Base-by-base conservation (phyloP, 2,113 vertebrate genomes). In the Ptilonorhynchus violaceus region DNA sequence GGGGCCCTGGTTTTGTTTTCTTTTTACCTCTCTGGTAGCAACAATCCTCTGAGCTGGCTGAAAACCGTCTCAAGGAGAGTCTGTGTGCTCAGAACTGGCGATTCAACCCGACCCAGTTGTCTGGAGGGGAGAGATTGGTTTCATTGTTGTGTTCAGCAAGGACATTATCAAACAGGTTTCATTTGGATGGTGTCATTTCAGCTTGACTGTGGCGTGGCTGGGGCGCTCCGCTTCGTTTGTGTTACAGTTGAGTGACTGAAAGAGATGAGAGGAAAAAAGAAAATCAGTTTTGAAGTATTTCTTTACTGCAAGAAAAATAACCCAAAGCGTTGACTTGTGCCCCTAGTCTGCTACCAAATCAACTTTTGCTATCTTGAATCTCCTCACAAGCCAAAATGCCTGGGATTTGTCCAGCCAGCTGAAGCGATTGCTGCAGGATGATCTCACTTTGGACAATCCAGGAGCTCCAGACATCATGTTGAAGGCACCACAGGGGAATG, bases 221-320 rank as follows among this genome's bases (percentile, higher is more conserved):
- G 49, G 74, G 60, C 79, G 78, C 70, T 85, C 46, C 0, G 2
- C 81, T 93, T 69, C 25, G 23, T 59, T 85, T 78, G 56, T 63
- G 46, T 67, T 59, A 44, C 85, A 69, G 16, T 16, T 6, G 8
- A 72, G 46, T 24, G 8, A 33, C 70, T 92, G 82, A 77, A 93
- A 86, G 53, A 92, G 66, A 72, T 28, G 37, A 31, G 20, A 27
- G 25, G 8, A 5, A 46, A 74, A 67, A 30, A 15, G 23, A 46
- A 56, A 78, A 83, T 56, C 49, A 35, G 67, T 78, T 78, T 76
- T 56, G 56, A 90, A 92, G 41, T 37, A 73, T 90, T 94, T 89
- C 60, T 96, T 89, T 56, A 47, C 70, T 46, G 78, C 62, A 76
- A 94, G 80, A 73, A 92, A 88, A 95, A 84, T 55, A 91, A 88